Evolutionary conservation across 2,888 invertebrate genomes (phyloP), one percentile per base, ranked within the genome.

Genomic region (Eucera pruinosa): DNA sequence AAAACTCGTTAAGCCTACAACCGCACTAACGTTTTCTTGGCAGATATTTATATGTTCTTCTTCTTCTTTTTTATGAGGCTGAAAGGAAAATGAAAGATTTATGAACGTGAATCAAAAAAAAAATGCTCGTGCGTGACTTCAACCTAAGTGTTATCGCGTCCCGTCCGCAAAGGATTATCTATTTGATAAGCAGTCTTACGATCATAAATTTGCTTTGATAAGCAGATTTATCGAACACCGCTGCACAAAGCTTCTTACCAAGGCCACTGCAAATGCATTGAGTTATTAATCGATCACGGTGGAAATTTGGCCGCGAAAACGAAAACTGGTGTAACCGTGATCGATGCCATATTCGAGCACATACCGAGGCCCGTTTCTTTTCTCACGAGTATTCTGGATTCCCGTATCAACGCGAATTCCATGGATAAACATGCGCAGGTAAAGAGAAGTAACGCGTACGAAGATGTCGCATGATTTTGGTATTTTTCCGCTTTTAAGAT

Each of bases 191-290:
- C n/a, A n/a, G n/a, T n/a, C n/a, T n/a, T n/a, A n/a, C n/a, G n/a
- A n/a, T n/a, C n/a, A n/a, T n/a, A n/a, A n/a, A n/a, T n/a, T n/a
- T n/a, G n/a, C 9, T 13, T 25, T 41, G 2, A 0, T 39, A 6
- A 9, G 6, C n/a, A 84, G 81, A 85, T 87, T 18, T 92, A 93
- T 39, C 91, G 93, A 11, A 94, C 94, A 18, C 93, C 94, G 15
- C 91, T 94, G 11, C 94, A 94, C 83, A 91, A 93, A 66, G 94
- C 94, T 25, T 94, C 94, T 15, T 92, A 91, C 72, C 92, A 92
- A 70, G 93, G 93, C 30, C 93, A 93, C 72, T 92, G 92, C 45
- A 92, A 93, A 57, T 94, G 94, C 81, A 90, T 94, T 43, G 90
- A 92, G 79, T 84, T 93, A 48, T 89, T 94, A 43, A 89, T 94